Conservation (phyloP, 2,797 vertebrate genomes). For the Danio kyathit region DNA sequence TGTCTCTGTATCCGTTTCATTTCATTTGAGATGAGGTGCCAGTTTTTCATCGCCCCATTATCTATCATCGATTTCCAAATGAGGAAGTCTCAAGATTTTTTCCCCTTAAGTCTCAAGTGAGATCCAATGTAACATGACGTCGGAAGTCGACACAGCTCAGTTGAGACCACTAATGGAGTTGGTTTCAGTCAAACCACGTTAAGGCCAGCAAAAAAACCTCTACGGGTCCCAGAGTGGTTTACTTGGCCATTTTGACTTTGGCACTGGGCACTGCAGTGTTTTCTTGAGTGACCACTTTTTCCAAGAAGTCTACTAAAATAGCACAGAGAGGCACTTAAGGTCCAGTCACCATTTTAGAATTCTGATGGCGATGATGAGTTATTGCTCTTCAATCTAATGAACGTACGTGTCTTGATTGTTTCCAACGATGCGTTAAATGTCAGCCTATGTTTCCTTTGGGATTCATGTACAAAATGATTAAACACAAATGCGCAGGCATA, state of each 20-base stretch:
- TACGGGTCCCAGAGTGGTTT: conserved; percentile 53
- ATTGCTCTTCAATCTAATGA: conserved; percentile 21
- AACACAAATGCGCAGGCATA: conserved; percentile 18
- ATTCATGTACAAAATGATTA: conserved; percentile 25
- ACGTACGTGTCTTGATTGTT: conserved; percentile 8
- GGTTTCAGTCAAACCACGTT: conserved; percentile 56
- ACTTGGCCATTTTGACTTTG: conserved; percentile 61
- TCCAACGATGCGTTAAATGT: conserved; percentile 42
- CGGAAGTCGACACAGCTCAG: conserved; percentile 27
- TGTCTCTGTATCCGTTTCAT: conserved; percentile 42
- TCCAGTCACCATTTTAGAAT: background rate
- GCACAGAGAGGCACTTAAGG: conserved; percentile 14
- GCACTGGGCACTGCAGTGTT: conserved; percentile 53
- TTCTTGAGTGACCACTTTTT: conserved; percentile 59
- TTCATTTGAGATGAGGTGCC: conserved; percentile 7
- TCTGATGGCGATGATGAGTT: background rate
- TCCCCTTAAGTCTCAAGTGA: conserved; percentile 5
- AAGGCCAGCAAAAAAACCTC: conserved; percentile 48
- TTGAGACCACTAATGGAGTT: conserved; percentile 65
- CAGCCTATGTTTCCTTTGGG: conserved; percentile 22
- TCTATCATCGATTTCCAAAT: conserved; percentile 35
- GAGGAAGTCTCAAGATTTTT: conserved; percentile 20
- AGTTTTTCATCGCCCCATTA: conserved; percentile 24
- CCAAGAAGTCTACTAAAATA: conserved; percentile 27
- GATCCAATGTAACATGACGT: conserved; percentile 28